These are phyloP conservation scores for Ptyas mucosa DNA, from an alignment of 2,113 vertebrate species.

Conservation along the genomic window DNA sequence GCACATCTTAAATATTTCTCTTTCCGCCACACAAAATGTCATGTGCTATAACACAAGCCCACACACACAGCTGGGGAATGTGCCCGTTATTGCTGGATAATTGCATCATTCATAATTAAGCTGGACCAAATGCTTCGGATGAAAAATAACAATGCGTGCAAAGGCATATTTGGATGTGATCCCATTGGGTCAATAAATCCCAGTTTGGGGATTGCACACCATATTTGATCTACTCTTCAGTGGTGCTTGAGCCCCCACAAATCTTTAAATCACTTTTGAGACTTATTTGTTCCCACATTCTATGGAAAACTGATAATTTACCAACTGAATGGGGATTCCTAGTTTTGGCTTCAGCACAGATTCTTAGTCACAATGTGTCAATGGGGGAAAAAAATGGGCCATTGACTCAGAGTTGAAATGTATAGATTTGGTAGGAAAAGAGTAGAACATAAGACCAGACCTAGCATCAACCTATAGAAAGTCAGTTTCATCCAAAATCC, in stretches of 20 bases:
- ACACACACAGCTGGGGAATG: neutral
- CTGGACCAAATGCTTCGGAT: neutral
- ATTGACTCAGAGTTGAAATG: neutral
- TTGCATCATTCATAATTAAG: conserved; percentile 10
- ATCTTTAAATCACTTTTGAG: neutral
- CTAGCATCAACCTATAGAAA: neutral
- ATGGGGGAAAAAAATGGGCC: neutral
- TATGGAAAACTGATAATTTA: neutral
- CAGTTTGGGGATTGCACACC: neutral
- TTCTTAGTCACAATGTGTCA: fast-evolving
- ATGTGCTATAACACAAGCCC: neutral
- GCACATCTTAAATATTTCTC: neutral
- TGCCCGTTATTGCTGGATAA: neutral
- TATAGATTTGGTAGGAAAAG: neutral
- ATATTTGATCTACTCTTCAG: neutral
- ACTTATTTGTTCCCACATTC: neutral
- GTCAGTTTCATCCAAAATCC: neutral
- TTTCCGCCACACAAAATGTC: neutral
- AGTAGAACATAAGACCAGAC: neutral
- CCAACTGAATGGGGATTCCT: neutral
- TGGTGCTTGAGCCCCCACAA: neutral
- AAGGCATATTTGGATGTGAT: too few relatives aligned
- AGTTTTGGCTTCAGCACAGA: neutral
- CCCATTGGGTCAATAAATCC: neutral
- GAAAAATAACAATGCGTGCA: neutral